These are phyloP conservation scores for Microtus oregoni DNA, from an alignment of 2,113 vertebrate species.

Conservation along the genomic window DNA sequence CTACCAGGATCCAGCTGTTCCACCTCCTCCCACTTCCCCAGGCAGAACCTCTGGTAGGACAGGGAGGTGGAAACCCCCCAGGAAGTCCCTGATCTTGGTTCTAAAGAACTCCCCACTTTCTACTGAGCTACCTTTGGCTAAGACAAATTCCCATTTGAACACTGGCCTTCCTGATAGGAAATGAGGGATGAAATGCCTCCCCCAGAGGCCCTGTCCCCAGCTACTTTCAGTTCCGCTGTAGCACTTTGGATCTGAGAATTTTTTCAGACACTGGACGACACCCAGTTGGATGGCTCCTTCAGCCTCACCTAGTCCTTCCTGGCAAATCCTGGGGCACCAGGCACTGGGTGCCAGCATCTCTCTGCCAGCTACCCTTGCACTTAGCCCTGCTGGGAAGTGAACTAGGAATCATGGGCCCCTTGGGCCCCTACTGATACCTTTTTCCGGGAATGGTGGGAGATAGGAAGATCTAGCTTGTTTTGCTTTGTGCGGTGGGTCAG, in stretches of 20 bases:
- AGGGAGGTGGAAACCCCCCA: slow-evolving; percentile 41
- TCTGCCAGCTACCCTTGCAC: background rate
- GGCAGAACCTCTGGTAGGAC: background rate
- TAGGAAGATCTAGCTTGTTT: background rate
- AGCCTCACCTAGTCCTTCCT: background rate
- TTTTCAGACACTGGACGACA: background rate
- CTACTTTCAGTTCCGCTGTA: background rate
- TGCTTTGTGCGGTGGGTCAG: background rate
- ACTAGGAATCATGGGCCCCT: background rate
- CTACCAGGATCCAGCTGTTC: slow-evolving; percentile 6
- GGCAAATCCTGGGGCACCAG: background rate
- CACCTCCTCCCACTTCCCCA: slow-evolving; percentile 21
- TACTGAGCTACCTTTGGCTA: background rate
- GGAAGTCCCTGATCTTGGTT: slow-evolving; percentile 63
- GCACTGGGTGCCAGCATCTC: background rate
- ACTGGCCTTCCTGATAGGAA: background rate
- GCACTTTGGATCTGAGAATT: background rate
- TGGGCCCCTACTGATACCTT: background rate
- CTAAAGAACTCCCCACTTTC: background rate
- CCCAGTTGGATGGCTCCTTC: background rate
- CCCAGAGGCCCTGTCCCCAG: background rate
- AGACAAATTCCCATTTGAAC: background rate
- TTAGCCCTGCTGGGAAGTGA: background rate
- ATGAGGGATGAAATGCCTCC: background rate
- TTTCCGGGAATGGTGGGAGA: background rate